Conservation (phyloP, 2,113 vertebrate species). For the Alosa alosa region DNA sequence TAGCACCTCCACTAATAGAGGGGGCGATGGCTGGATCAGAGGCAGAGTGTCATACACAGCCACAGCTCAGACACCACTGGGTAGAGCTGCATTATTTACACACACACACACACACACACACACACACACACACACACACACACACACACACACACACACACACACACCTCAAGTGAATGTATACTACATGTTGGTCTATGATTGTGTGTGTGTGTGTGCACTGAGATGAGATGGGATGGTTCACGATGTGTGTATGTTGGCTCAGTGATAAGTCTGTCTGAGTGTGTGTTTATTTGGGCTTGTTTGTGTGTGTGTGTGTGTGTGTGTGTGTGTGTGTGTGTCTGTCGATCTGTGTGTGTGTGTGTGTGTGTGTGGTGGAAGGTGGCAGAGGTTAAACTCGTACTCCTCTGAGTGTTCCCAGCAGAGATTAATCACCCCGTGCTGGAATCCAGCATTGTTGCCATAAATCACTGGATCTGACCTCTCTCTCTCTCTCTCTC, state of each 20-base stretch:
- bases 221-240: slow-evolving; percentile 26
- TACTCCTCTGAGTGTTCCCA: slow-evolving; percentile 76
- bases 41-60: background rate
- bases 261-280: background rate
- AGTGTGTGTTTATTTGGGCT: background rate
- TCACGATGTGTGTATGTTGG: slow-evolving; percentile 25
- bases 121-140: slow-evolving; percentile 33
- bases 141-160: no score
- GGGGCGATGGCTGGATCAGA: background rate
- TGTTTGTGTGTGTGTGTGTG: background rate
- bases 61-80: slow-evolving; percentile 18
- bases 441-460: slow-evolving; percentile 70
- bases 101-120: slow-evolving; percentile 37
- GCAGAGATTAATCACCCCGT: slow-evolving; percentile 78
- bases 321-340: slow-evolving; percentile 20
- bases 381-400: slow-evolving; percentile 77
- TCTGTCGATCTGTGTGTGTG: slow-evolving; percentile 48
- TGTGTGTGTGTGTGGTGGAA: slow-evolving; percentile 33
- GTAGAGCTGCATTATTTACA: slow-evolving; percentile 10
- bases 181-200: background rate
- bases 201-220: background rate
- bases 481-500: slow-evolving; percentile 33
- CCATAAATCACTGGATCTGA: slow-evolving; percentile 77
- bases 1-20: background rate
- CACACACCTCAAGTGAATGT: background rate